Percentiles rank a stretch among this genome's conserved stretches.
Evolutionary conservation across 2,888 invertebrate species (phyloP).

Genomic region (Tetheella fluctuosa): DNA sequence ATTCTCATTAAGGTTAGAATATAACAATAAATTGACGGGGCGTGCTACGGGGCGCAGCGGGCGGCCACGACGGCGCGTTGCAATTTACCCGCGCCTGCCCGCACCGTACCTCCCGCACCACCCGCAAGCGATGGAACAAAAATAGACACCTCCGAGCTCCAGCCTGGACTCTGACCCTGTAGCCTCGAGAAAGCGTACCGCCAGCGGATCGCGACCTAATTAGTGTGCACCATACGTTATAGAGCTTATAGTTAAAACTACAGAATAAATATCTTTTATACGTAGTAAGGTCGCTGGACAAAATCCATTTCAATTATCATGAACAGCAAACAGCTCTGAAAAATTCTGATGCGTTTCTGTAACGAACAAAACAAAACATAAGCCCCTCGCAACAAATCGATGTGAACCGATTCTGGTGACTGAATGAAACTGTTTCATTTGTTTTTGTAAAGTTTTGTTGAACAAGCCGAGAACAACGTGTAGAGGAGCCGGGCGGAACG

Average conservation of each 20-base stretch:
- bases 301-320: too few species aligned
- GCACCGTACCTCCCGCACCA: conserved; percentile 27
- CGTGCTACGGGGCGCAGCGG: conserved; percentile 11
- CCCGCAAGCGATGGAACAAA: conserved; percentile 36
- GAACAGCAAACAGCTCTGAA: background rate
- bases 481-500: conserved; percentile 21
- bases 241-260: background rate
- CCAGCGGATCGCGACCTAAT: conserved; percentile 31
- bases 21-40: conserved; percentile 27
- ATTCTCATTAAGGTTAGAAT: conserved; percentile 32
- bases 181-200: conserved; percentile 33
- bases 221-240: conserved; percentile 19
- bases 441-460: conserved; percentile 4
- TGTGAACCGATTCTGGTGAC: background rate
- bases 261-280: too few species aligned
- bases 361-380: background rate
- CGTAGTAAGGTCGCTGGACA: too few species aligned
- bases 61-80: background rate
- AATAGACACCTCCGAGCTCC: conserved; percentile 38
- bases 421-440: background rate
- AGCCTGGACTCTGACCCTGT: conserved; percentile 25
- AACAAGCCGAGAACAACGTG: conserved; percentile 5
- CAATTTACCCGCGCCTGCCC: conserved; percentile 20
- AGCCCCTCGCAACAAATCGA: background rate
- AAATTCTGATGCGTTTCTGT: background rate